A percentile compares a stretch with the other conserved stretches of the same genome.
These are phyloP conservation scores for Lasioglossum calceatum DNA, from an alignment of 2,888 invertebrate species.

Conservation along the genomic window DNA sequence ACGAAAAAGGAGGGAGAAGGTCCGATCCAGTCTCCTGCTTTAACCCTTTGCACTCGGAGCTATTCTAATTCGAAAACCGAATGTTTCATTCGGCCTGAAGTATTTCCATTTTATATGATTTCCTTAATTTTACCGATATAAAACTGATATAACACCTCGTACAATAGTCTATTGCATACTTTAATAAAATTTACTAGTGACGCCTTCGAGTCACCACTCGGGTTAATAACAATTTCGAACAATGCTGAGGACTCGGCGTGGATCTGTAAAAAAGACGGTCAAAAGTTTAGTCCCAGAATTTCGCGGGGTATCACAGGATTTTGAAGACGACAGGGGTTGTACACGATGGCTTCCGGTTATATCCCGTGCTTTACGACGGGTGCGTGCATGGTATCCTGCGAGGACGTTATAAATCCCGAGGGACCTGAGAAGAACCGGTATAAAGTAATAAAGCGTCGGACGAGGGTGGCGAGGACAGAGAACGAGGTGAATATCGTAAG, in stretches of 20 bases:
- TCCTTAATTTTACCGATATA: too few relatives aligned
- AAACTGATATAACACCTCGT: too few relatives aligned
- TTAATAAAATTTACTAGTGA: too few relatives aligned
- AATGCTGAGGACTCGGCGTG: background rate
- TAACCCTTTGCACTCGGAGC: too few relatives aligned
- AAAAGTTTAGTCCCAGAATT: background rate
- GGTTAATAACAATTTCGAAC: background rate
- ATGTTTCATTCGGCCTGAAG: too few relatives aligned
- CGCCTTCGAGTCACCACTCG: too few relatives aligned
- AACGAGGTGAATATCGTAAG: background rate
- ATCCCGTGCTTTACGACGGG: background rate
- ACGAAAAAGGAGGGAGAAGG: too few relatives aligned
- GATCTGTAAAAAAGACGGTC: background rate
- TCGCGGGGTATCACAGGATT: background rate
- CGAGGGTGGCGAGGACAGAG: background rate
- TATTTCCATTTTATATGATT: too few relatives aligned
- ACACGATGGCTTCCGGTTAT: background rate
- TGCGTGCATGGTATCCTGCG: background rate
- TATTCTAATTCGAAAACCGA: too few relatives aligned
- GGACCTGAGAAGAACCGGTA: background rate
- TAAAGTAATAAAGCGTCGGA: background rate
- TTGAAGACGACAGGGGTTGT: background rate
- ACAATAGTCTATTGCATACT: too few relatives aligned
- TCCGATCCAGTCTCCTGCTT: too few relatives aligned
- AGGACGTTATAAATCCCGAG: slow-evolving; percentile 11